phyloP scores from a whole-genome alignment of 2,797 vertebrate species.

The Cyprinella venusta region DNA sequence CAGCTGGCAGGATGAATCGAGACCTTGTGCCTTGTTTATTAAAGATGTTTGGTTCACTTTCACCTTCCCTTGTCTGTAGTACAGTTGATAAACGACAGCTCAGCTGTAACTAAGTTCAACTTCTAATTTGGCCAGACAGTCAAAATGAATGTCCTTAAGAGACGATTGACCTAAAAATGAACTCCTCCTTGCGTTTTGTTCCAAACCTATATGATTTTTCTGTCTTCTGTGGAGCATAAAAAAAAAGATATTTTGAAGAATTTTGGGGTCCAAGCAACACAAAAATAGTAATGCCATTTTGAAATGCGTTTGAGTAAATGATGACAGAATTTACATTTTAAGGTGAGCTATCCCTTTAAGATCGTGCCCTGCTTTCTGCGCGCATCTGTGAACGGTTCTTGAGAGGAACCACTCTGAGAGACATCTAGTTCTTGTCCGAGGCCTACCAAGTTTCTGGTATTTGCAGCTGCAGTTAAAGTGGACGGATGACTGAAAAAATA shows the following conservation, averaged over 20 bases:
- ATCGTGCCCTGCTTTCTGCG: background rate
- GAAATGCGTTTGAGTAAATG: background rate
- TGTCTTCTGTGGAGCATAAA: background rate
- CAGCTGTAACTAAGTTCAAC: background rate
- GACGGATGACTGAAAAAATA: constrained; percentile 41
- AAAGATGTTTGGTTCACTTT: constrained; percentile 28
- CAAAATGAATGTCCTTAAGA: background rate
- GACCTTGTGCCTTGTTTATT: constrained; percentile 19
- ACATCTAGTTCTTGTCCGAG: background rate
- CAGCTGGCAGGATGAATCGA: constrained; percentile 45
- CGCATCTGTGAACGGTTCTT: background rate
- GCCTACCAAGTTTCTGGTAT: constrained; percentile 23
- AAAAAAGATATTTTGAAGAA: background rate
- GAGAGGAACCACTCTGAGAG: background rate
- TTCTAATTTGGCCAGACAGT: background rate
- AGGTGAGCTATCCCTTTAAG: background rate
- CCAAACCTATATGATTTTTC: background rate
- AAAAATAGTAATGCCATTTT: background rate
- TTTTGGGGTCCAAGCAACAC: background rate
- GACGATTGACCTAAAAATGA: background rate
- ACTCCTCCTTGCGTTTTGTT: background rate
- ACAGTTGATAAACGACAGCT: background rate
- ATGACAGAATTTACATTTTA: background rate
- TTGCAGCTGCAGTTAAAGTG: constrained; percentile 27
- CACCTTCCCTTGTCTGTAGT: constrained; percentile 25